Conservation (phyloP, 2,888 invertebrate genomes). For the Tetheella fluctuosa region DNA sequence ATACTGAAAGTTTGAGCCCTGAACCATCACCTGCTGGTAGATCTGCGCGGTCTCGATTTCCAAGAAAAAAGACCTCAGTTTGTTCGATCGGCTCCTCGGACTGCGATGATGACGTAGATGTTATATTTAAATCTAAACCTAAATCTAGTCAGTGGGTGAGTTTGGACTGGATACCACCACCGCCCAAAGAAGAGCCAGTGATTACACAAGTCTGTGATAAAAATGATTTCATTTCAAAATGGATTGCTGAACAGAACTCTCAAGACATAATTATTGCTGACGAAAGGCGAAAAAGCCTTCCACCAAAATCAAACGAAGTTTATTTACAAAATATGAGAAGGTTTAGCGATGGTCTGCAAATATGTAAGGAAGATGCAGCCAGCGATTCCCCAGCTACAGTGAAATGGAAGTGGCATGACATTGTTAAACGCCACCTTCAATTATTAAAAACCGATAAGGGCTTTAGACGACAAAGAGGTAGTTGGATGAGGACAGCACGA, state of each 20-base stretch:
- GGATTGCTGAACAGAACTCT: conserved; percentile 81
- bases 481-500: conserved; percentile 78
- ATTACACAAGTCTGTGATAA: conserved; percentile 81
- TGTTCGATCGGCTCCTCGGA: conserved; percentile 82
- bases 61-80: conserved; percentile 79
- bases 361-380: conserved; percentile 81
- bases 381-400: conserved; percentile 80
- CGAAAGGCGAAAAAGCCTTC: conserved; percentile 78
- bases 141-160: conserved; percentile 85
- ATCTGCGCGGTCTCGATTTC: conserved; percentile 73
- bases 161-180: conserved; percentile 81
- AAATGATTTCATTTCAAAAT: conserved; percentile 82
- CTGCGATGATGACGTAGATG: conserved; percentile 81
- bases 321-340: conserved; percentile 80
- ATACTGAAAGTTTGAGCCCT: conserved; percentile 56
- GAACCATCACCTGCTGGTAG: conserved; percentile 67
- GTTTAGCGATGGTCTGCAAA: conserved; percentile 80
- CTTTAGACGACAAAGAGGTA: conserved; percentile 75
- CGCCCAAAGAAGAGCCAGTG: conserved; percentile 80
- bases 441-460: conserved; percentile 78
- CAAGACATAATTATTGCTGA: conserved; percentile 75
- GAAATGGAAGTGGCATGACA: conserved; percentile 82
- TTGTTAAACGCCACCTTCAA: conserved; percentile 79
- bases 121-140: conserved; percentile 83
- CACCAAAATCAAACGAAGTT: conserved; percentile 79